Evolutionary conservation across 2,888 invertebrate genomes (phyloP).

Genomic region (Drosophila dives): DNA sequence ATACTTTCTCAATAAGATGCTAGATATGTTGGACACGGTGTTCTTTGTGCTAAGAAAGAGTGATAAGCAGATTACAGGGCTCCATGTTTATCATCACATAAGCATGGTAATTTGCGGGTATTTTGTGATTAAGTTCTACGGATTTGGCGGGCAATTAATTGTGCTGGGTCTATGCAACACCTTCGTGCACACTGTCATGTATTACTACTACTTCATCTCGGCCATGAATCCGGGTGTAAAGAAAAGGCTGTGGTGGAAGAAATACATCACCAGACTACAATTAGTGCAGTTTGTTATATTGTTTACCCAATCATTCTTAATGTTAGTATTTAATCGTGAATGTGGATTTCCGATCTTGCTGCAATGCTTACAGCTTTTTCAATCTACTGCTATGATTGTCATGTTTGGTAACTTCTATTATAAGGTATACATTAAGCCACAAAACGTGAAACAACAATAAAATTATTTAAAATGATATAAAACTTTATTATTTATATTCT

Average conservation of each 20-base stretch:
- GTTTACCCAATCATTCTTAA: slow-evolving; percentile 86
- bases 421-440: slow-evolving; percentile 37
- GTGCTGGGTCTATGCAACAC: slow-evolving; percentile 85
- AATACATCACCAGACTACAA: slow-evolving; percentile 85
- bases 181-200: slow-evolving; percentile 85
- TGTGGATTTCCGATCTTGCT: slow-evolving; percentile 86
- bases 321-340: slow-evolving; percentile 84
- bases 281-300: slow-evolving; percentile 88
- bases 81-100: slow-evolving; percentile 95
- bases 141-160: slow-evolving; percentile 86
- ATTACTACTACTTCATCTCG: slow-evolving; percentile 85
- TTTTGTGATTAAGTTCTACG: slow-evolving; percentile 90
- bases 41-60: slow-evolving; percentile 96
- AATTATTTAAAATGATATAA: background rate
- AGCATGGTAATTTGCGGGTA: slow-evolving; percentile 89
- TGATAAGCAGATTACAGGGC: slow-evolving; percentile 92
- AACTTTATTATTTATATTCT: background rate
- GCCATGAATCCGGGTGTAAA: slow-evolving; percentile 85
- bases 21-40: slow-evolving; percentile 91
- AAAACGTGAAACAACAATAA: slow-evolving; percentile 12
- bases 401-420: slow-evolving; percentile 87
- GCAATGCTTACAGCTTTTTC: slow-evolving; percentile 86
- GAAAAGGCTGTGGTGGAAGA: slow-evolving; percentile 86
- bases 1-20: slow-evolving; percentile 86
- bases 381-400: slow-evolving; percentile 86